Evolutionary conservation across 2,888 invertebrate species (phyloP).

Genomic region (Seladonia tumulorum): DNA sequence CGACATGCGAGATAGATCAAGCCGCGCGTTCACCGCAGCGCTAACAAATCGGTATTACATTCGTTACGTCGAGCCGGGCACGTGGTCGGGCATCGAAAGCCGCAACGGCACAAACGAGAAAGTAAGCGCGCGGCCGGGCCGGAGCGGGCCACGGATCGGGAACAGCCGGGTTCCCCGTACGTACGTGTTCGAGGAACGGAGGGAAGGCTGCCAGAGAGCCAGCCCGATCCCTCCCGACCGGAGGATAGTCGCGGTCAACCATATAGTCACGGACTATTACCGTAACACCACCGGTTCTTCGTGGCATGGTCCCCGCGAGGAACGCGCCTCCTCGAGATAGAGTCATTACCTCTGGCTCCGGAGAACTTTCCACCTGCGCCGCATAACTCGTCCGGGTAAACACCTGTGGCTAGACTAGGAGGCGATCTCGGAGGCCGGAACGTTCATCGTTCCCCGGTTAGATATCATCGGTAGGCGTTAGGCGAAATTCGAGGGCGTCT

Average conservation of each 20-base stretch:
- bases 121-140: slow-evolving; percentile 11
- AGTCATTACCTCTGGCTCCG: slow-evolving; percentile 64
- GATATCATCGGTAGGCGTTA: background rate
- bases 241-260: slow-evolving; percentile 67
- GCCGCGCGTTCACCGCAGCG: slow-evolving; percentile 24
- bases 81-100: slow-evolving; percentile 50
- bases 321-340: slow-evolving; percentile 59
- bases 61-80: slow-evolving; percentile 46
- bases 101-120: slow-evolving; percentile 42
- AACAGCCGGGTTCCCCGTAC: slow-evolving; percentile 30
- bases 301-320: slow-evolving; percentile 46
- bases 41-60: slow-evolving; percentile 61
- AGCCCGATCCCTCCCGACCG: slow-evolving; percentile 45
- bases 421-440: slow-evolving; percentile 43
- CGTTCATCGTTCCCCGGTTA: background rate
- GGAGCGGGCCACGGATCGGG: slow-evolving; percentile 7
- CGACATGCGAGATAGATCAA: slow-evolving; percentile 20
- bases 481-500: background rate
- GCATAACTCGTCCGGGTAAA: slow-evolving; percentile 61
- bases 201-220: slow-evolving; percentile 21
- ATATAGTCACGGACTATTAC: slow-evolving; percentile 70
- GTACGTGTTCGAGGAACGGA: slow-evolving; percentile 43
- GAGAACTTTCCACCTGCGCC: slow-evolving; percentile 70
- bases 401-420: slow-evolving; percentile 47
- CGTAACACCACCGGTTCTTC: slow-evolving; percentile 65